phyloP scores from a whole-genome alignment of 2,113 vertebrate genomes.

The Phalacrocorax carbo region DNA sequence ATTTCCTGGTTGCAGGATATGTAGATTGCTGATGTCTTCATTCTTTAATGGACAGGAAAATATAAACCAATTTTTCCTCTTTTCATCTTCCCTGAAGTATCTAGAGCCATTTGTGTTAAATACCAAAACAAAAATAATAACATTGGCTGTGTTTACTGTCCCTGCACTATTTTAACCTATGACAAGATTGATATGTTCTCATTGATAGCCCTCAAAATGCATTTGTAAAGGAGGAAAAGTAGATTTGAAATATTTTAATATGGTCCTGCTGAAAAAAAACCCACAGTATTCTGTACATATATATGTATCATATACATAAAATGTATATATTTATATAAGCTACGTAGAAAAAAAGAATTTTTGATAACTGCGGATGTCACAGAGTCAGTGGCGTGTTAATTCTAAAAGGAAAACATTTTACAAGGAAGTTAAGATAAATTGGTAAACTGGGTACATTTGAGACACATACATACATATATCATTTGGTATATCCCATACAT shows the following conservation, averaged over 20 bases:
- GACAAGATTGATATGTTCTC: not conserved
- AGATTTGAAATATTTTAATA: not conserved
- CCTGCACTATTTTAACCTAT: not conserved
- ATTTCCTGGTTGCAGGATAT: constrained; percentile 27
- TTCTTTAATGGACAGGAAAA: constrained; percentile 44
- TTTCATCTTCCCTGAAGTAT: not conserved
- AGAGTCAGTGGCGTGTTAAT: not conserved
- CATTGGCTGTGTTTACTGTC: not conserved
- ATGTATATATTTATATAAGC: not conserved
- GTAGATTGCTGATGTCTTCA: not conserved
- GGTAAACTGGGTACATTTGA: not conserved
- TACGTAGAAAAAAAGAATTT: not conserved
- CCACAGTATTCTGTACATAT: not conserved
- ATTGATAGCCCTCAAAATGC: not conserved
- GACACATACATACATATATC: not conserved
- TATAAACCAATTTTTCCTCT: not conserved
- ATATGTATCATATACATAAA: not conserved
- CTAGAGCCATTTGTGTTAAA: not conserved
- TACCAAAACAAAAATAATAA: not conserved
- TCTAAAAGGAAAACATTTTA: not conserved
- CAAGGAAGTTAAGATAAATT: not conserved
- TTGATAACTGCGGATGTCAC: not conserved
- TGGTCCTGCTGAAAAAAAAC: not conserved
- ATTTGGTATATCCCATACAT: not conserved
- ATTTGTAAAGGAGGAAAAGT: not conserved